phyloP scores from a whole-genome alignment of 2,797 vertebrate genomes.

The Poecilia velifera region DNA sequence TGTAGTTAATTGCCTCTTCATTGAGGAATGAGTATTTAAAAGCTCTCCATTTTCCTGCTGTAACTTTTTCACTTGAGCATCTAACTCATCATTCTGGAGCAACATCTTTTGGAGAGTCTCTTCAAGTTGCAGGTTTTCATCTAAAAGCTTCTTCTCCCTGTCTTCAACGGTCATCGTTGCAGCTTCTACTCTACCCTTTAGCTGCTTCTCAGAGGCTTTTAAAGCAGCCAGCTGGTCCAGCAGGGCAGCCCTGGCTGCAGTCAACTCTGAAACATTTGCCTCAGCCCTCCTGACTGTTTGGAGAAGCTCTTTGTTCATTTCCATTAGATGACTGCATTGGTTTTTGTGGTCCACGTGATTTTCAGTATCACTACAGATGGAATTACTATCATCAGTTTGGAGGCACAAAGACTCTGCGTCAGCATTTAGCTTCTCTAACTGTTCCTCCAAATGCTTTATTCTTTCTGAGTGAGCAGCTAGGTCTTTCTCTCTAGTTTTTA shows the following conservation, averaged over 20 bases:
- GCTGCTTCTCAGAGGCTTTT: conserved; percentile 82
- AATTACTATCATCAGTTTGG: conserved; percentile 66
- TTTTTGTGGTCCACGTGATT: conserved; percentile 73
- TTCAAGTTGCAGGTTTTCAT: conserved; percentile 81
- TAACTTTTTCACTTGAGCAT: conserved; percentile 75
- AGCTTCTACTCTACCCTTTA: conserved; percentile 72
- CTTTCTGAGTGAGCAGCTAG: conserved; percentile 80
- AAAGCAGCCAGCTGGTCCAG: conserved; percentile 75
- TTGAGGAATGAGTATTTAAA: conserved; percentile 73
- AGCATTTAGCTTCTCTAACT: conserved; percentile 74
- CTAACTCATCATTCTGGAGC: conserved; percentile 72
- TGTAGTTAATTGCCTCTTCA: conserved; percentile 69
- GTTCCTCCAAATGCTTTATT: conserved; percentile 82
- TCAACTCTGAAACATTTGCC: conserved; percentile 74
- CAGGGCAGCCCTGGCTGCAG: conserved; percentile 66
- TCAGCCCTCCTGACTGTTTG: conserved; percentile 73
- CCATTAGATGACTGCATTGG: conserved; percentile 74
- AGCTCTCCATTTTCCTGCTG: conserved; percentile 79
- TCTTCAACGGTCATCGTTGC: conserved; percentile 74
- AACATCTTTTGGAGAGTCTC: conserved; percentile 78
- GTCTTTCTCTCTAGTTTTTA: conserved; percentile 79
- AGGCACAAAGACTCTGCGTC: conserved; percentile 79
- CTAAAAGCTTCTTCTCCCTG: conserved; percentile 79
- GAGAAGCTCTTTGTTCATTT: conserved; percentile 76
- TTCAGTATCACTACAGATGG: conserved; percentile 51